Conservation (phyloP, 2,797 vertebrate genomes). For the Pantherophis alleghaniensis region DNA sequence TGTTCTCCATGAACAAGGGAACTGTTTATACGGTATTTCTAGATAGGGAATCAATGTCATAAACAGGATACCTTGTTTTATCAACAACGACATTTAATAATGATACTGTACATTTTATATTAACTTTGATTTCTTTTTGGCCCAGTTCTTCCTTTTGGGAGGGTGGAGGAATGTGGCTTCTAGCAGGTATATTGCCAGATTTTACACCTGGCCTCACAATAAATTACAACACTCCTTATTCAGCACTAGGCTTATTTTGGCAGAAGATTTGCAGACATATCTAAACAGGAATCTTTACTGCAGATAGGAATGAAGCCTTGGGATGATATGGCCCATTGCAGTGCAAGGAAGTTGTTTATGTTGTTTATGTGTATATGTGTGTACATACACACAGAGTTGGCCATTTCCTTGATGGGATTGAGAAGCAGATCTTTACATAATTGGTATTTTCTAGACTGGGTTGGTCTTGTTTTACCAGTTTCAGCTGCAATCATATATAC, state of each 20-base stretch:
- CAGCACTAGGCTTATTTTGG: not conserved
- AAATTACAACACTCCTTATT: not conserved
- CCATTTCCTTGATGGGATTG: not conserved
- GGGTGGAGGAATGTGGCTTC: not conserved
- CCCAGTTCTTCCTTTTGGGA: not conserved
- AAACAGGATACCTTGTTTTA: not conserved
- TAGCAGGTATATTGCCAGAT: not conserved
- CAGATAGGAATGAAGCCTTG: not conserved
- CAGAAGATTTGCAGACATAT: not conserved
- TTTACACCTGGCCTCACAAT: not conserved
- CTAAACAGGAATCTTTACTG: not conserved
- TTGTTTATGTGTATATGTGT: not conserved
- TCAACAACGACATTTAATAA: not conserved
- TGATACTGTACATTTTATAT: not conserved
- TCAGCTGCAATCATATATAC: not conserved
- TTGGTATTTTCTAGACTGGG: not conserved
- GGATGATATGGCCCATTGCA: not conserved
- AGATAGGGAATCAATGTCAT: not conserved
- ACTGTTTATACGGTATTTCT: not conserved
- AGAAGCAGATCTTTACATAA: not conserved
- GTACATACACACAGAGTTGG: not conserved
- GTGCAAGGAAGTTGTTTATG: not conserved
- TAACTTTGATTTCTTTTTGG: not conserved
- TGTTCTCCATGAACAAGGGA: not conserved
- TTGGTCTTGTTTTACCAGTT: not conserved